Percentiles rank a stretch among this genome's conserved stretches.
Evolutionary conservation across 2,113 vertebrate species (phyloP).

Genomic region (Otis tarda): DNA sequence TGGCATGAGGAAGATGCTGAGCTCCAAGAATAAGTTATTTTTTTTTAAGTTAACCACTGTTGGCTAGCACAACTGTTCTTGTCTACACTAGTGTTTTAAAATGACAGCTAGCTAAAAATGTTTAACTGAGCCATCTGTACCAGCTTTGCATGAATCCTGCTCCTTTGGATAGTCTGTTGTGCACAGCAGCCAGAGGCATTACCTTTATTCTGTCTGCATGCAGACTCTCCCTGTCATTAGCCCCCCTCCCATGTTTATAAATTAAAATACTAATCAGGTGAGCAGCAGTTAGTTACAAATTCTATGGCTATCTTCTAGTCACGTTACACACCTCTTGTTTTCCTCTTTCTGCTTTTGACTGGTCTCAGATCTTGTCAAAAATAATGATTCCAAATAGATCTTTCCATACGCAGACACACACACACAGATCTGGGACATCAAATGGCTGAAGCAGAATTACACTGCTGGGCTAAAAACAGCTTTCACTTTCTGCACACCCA

Average conservation of each 20-base stretch:
- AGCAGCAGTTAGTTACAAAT: neutral
- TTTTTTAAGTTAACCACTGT: neutral
- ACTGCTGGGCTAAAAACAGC: neutral
- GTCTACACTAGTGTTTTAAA: neutral
- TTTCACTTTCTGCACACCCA: neutral
- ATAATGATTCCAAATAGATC: neutral
- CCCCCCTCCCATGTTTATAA: neutral
- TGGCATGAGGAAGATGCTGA: neutral
- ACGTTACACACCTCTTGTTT: neutral
- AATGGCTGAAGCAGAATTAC: neutral
- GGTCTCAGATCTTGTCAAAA: neutral
- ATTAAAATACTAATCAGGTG: neutral
- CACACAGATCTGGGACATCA: neutral
- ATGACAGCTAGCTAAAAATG: neutral
- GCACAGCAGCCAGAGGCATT: neutral
- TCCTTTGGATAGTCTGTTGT: neutral
- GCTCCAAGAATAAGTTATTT: neutral
- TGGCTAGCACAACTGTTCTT: neutral
- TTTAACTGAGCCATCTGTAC: neutral
- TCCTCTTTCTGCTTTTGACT: neutral
- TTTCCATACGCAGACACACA: accelerated
- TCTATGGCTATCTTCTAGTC: neutral
- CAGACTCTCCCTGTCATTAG: neutral
- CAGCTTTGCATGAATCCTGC: neutral
- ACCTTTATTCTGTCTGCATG: neutral